Percentiles rank a stretch among this genome's conserved stretches.
Conservation (phyloP, 92 coral and sea anemone genomes). For the Porites rus region DNA sequence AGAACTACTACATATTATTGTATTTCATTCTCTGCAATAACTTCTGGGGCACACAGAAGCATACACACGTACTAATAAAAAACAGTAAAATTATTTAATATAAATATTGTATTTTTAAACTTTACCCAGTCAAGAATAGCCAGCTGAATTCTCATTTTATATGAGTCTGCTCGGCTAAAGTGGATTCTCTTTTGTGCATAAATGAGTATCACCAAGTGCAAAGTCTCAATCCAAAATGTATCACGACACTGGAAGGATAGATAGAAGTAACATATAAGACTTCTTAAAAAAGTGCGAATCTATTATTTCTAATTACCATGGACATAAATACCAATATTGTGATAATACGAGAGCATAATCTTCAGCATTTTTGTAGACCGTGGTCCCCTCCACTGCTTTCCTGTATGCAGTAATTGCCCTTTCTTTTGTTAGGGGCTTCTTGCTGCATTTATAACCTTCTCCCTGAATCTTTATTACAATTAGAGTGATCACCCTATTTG, state of each 20-base stretch:
- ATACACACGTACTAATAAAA: not conserved
- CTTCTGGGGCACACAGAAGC: not conserved
- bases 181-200: not conserved
- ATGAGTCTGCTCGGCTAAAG: constrained; percentile 3
- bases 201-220: constrained; percentile 5
- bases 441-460: not conserved
- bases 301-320: not conserved
- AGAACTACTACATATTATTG: not conserved
- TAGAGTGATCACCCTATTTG: not conserved
- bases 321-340: no score
- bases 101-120: not conserved
- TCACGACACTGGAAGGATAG: not conserved
- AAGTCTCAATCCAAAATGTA: not conserved
- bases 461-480: not conserved
- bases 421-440: not conserved
- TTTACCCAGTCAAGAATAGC: constrained; percentile 24
- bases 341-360: not conserved
- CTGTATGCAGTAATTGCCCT: not conserved
- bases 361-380: constrained; percentile 13
- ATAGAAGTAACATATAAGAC: no score
- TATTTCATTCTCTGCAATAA: not conserved
- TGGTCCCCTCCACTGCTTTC: not conserved
- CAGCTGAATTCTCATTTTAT: constrained; percentile 5
- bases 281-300: no score
- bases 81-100: not conserved